phyloP scores from a whole-genome alignment of 2,888 invertebrate genomes.

The Gordius sp. region DNA sequence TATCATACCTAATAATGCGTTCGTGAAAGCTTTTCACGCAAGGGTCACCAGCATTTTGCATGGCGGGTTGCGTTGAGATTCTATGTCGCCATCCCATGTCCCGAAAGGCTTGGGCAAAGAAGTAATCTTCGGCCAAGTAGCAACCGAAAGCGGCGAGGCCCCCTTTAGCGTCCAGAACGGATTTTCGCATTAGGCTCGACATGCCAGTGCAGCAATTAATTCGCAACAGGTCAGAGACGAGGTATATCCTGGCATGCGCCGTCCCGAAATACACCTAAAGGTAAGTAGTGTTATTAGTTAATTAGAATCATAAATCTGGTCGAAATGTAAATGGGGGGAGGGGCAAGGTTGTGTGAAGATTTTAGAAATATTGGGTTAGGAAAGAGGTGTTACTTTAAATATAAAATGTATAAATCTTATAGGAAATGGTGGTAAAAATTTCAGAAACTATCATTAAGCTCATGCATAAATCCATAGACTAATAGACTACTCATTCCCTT shows the following conservation, averaged over 20 bases:
- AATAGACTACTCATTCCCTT: too few species aligned
- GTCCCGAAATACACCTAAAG: constrained; percentile 78
- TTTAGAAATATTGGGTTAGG: too few species aligned
- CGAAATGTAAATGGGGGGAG: too few species aligned
- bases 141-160: constrained; percentile 66
- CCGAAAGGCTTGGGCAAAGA: constrained; percentile 60
- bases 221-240: constrained; percentile 62
- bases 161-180: constrained; percentile 62
- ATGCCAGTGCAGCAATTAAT: constrained; percentile 94
- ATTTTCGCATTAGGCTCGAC: constrained; percentile 71
- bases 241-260: constrained; percentile 72
- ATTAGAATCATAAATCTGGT: too few species aligned
- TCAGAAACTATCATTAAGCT: too few species aligned
- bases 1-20: constrained; percentile 35
- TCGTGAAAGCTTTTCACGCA: constrained; percentile 60
- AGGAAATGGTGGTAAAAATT: too few species aligned
- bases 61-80: constrained; percentile 68
- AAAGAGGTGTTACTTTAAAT: too few species aligned
- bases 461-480: too few species aligned
- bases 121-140: constrained; percentile 91
- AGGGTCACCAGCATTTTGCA: constrained; percentile 72
- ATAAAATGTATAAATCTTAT: too few species aligned
- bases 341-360: too few species aligned
- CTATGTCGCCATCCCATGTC: constrained; percentile 57
- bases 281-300: too few species aligned